phyloP scores from a whole-genome alignment of 2,888 invertebrate genomes.

The Drosophila helvetica region DNA sequence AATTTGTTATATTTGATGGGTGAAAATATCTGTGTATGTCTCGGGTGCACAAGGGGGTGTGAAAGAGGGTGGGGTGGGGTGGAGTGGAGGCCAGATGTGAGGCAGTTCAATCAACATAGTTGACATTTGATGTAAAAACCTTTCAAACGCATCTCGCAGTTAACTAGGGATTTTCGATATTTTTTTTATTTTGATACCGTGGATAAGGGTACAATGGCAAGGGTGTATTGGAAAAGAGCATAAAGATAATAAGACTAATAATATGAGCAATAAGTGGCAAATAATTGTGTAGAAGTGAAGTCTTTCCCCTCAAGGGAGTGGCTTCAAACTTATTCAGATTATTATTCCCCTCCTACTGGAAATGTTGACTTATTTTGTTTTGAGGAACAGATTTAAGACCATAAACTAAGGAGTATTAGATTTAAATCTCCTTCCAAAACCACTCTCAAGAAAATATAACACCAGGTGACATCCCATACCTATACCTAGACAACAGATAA shows the following conservation, averaged over 20 bases:
- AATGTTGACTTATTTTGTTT: neutral
- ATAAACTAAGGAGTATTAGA: too few relatives aligned
- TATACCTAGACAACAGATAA: too few relatives aligned
- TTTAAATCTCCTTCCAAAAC: too few relatives aligned
- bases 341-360: too few relatives aligned
- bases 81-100: constrained; percentile 2
- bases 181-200: constrained; percentile 27
- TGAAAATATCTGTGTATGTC: constrained; percentile 10
- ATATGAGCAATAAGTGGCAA: too few relatives aligned
- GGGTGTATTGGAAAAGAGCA: neutral
- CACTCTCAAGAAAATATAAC: neutral
- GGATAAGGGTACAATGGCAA: neutral
- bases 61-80: neutral
- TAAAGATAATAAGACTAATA: neutral
- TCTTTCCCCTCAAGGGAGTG: too few relatives aligned
- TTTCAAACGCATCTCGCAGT: constrained; percentile 52
- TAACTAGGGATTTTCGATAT: constrained; percentile 30
- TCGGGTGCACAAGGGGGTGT: constrained; percentile 6
- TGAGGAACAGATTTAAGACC: too few relatives aligned
- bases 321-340: too few relatives aligned
- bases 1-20: constrained; percentile 31
- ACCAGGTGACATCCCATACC: too few relatives aligned
- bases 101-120: constrained; percentile 63
- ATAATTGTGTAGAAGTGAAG: too few relatives aligned
- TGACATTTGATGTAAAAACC: constrained; percentile 56